Base-by-base conservation (phyloP, 2,113 vertebrate genomes). In the Columba janthina region DNA sequence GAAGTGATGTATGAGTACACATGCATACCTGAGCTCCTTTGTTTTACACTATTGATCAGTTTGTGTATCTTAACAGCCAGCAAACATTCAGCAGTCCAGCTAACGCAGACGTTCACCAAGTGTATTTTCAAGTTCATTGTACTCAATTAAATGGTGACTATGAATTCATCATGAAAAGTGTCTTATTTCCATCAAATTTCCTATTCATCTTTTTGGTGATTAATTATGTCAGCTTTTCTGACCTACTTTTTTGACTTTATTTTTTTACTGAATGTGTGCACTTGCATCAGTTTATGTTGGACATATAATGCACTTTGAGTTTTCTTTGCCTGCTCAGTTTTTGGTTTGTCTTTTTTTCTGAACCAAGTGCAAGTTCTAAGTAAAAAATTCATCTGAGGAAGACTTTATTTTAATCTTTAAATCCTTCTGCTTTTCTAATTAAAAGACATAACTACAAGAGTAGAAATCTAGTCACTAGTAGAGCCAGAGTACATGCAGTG, bases 31-130 rank as follows among this genome's bases (percentile, higher is more conserved):
- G 97, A 97, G 91, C 93, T 96, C 96, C 97, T 98, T 98, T 98
- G 97, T 98, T 98, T 97, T 98, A 96, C 96, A 46, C 96, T 97
- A 98, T 98, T 97, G 98, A 98, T 98, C 97, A 96, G 95, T 97
- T 97, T 96, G 95, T 94, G 83, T 91, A 87, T 95, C 95, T 97
- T 87, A 96, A 57, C 90, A 95, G 97, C 97, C 97, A 97, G 95
- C 96, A 97, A 97, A 97, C 97, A 95, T 82, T 89, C 95, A 65
- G 48, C 91, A 95, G 96, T 97, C 89, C 92, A 57, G 87, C 90
- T 96, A 96, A 88, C 44, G 83, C 80, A 96, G 93, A 78, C 75
- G 25, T 93, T 96, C 92, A 93, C 92, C 79, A 84, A 90, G 89
- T 93, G 82, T 85, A 87, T 94, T 95, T 97, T 94, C 88, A 95